phyloP scores from a whole-genome alignment of 1,140 invertebrate species.

The Heliconius hewitsoni region DNA sequence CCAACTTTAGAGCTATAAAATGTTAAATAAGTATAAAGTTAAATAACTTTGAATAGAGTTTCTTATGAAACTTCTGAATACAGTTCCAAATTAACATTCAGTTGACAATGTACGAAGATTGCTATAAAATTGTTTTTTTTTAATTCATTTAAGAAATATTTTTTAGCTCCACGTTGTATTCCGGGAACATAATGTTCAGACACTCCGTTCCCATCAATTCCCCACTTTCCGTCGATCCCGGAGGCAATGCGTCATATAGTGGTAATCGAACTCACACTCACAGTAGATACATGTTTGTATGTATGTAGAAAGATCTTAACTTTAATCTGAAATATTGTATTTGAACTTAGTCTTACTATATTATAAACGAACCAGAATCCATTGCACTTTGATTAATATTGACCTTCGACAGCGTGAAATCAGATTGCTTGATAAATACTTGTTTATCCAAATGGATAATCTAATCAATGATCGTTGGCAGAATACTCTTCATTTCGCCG shows the following conservation, averaged over 20 bases:
- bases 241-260: too few species aligned
- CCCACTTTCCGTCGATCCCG: too few species aligned
- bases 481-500: slow-evolving; percentile 77
- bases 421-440: background rate
- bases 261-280: too few species aligned
- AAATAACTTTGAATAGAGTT: background rate
- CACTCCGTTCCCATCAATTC: too few species aligned
- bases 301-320: too few species aligned
- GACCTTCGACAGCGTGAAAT: background rate
- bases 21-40: background rate
- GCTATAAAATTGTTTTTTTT: too few species aligned
- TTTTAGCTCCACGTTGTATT: too few species aligned
- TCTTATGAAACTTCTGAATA: background rate
- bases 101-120: background rate
- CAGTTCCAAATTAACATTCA: background rate
- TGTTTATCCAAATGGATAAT: slow-evolving; percentile 7
- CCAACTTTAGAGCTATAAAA: background rate
- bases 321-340: too few species aligned
- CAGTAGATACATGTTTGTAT: too few species aligned
- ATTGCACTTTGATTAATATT: background rate
- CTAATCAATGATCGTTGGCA: slow-evolving; percentile 38
- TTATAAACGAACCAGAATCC: background rate
- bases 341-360: background rate
- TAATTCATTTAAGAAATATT: too few species aligned
- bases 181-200: too few species aligned